Conservation (phyloP, 2,797 vertebrate genomes). For the Crenichthys baileyi region DNA sequence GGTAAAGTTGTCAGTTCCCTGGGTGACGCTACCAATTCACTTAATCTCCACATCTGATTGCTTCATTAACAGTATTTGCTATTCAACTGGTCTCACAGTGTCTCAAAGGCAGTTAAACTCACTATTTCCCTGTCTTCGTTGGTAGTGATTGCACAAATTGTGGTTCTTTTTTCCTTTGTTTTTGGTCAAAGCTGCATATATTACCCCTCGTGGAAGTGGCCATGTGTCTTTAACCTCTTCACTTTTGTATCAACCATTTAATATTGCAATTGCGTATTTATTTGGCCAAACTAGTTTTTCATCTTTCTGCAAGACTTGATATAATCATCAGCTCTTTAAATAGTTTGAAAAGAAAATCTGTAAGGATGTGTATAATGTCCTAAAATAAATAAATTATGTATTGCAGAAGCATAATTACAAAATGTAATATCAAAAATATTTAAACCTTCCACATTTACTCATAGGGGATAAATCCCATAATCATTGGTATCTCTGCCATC, state of each 20-base stretch:
- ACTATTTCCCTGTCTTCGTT: background rate
- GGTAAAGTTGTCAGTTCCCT: constrained; percentile 22
- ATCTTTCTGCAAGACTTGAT: background rate
- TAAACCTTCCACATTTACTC: too few species aligned
- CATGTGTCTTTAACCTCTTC: background rate
- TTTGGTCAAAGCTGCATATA: background rate
- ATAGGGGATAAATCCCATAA: too few species aligned
- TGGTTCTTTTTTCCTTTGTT: background rate
- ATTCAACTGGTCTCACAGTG: constrained; percentile 17
- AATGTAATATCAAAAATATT: too few species aligned
- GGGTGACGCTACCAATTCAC: constrained; percentile 30
- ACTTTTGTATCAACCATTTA: background rate
- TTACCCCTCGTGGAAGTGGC: background rate
- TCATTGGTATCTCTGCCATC: too few species aligned
- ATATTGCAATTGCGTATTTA: background rate
- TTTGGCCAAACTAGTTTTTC: background rate
- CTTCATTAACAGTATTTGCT: constrained; percentile 45
- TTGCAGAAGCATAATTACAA: background rate
- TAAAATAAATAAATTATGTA: background rate
- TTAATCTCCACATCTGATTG: constrained; percentile 53
- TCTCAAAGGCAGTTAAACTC: constrained; percentile 23
- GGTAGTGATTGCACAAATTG: background rate
- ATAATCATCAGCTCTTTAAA: background rate
- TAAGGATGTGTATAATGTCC: background rate
- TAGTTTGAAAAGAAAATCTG: background rate